These are phyloP conservation scores for Pteronotus mesoamericanus DNA, from an alignment of 2,797 vertebrate genomes.

Conservation along the genomic window DNA sequence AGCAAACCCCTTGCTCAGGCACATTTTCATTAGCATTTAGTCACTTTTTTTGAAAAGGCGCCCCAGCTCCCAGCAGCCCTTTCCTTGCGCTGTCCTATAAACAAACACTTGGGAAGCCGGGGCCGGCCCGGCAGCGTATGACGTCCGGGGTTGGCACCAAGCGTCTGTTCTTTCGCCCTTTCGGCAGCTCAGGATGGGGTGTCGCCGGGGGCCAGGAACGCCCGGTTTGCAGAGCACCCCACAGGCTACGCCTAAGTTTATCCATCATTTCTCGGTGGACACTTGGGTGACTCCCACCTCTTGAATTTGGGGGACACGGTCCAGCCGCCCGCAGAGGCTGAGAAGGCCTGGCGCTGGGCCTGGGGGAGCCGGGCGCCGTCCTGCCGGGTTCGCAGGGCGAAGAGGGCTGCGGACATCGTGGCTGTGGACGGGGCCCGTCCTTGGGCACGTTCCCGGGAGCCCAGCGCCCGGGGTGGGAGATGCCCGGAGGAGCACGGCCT, in stretches of 20 bases:
- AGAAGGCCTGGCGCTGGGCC: accelerated
- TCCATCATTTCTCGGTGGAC: accelerated
- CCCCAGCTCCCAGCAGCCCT: background rate
- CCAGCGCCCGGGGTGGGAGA: background rate
- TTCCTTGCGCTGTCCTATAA: accelerated
- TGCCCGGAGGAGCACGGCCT: accelerated
- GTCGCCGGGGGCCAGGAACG: background rate
- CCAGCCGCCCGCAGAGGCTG: background rate
- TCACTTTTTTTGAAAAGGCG: background rate
- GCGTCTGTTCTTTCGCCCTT: accelerated
- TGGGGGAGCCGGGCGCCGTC: background rate
- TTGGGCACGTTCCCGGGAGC: background rate
- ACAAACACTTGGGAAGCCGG: too few species aligned
- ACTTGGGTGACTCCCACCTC: accelerated
- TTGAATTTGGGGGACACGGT: background rate
- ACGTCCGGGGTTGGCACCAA: too few species aligned
- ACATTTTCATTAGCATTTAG: background rate
- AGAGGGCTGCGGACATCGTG: accelerated
- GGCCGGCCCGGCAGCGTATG: accelerated
- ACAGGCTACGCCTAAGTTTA: accelerated
- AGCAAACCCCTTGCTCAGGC: background rate
- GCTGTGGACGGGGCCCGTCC: accelerated
- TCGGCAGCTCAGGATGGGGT: accelerated
- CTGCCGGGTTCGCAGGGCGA: accelerated
- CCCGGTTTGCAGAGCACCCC: background rate